These are phyloP conservation scores for Macrophya annulata DNA, from an alignment of 2,888 invertebrate genomes.

Conservation along the genomic window DNA sequence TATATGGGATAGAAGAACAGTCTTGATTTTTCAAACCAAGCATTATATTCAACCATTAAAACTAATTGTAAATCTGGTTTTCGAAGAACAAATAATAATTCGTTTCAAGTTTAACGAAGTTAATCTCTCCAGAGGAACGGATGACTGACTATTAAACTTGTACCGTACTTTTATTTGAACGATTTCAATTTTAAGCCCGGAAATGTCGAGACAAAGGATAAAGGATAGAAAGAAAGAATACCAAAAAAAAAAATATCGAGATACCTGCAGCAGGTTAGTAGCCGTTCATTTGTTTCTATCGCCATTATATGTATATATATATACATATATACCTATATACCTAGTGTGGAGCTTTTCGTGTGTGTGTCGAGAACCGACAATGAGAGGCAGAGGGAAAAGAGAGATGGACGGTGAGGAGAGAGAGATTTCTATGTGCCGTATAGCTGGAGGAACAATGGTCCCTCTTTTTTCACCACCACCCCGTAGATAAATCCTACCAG, in stretches of 20 bases:
- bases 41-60: background rate
- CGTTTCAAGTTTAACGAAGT: constrained; percentile 19
- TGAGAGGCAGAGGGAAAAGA: constrained; percentile 40
- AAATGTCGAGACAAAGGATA: constrained; percentile 40
- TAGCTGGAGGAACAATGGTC: constrained; percentile 58
- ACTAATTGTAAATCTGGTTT: constrained; percentile 14
- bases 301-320: constrained; percentile 34
- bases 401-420: constrained; percentile 31
- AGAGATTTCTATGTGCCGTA: constrained; percentile 59
- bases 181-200: constrained; percentile 31
- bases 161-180: background rate
- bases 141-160: constrained; percentile 9
- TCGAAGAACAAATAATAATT: constrained; percentile 13
- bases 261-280: constrained; percentile 31
- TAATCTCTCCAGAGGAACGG: constrained; percentile 9
- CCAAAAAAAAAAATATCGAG: constrained; percentile 33
- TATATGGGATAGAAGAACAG: background rate
- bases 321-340: constrained; percentile 21
- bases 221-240: background rate
- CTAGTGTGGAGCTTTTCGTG: constrained; percentile 26
- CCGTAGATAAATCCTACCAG: constrained; percentile 53
- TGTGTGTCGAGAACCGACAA: constrained; percentile 52
- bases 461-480: constrained; percentile 49
- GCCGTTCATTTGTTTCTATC: constrained; percentile 47
- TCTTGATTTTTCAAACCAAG: background rate